Evolutionary conservation across 2,888 invertebrate genomes (phyloP).

Genomic region (Lasioglossum zephyrum): DNA sequence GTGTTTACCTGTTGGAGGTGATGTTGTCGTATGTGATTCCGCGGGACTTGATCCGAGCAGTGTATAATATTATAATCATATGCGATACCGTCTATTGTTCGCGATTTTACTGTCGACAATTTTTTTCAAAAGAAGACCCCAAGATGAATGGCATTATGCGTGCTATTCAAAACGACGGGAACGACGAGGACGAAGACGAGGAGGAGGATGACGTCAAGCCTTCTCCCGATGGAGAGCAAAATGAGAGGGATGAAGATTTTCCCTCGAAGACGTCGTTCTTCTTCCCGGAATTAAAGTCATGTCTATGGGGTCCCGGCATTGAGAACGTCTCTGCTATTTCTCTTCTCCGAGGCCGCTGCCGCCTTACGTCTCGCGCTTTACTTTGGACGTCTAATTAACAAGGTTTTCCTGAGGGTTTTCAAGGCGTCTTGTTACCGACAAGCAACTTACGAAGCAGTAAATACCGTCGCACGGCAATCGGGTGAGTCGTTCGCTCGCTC

Average conservation of each 20-base stretch:
- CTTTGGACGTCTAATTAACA: constrained; percentile 70
- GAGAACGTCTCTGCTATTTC: constrained; percentile 59
- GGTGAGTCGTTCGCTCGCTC: background rate
- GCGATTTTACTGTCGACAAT: constrained; percentile 37
- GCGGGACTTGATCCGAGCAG: background rate
- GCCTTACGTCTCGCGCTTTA: constrained; percentile 60
- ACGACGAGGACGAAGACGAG: background rate
- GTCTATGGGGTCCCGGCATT: constrained; percentile 58
- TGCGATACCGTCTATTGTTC: constrained; percentile 29
- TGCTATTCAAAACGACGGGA: constrained; percentile 42
- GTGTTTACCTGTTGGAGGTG: background rate
- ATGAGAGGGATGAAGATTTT: constrained; percentile 16
- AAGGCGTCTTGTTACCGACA: constrained; percentile 47
- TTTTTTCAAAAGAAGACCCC: constrained; percentile 31
- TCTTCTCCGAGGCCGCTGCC: constrained; percentile 26
- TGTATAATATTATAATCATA: constrained; percentile 8
- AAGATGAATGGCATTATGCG: constrained; percentile 47
- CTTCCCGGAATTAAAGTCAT: constrained; percentile 57
- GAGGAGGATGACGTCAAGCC: background rate
- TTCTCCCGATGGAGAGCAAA: constrained; percentile 11
- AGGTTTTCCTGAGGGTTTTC: constrained; percentile 61
- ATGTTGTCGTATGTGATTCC: background rate
- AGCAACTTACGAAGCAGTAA: constrained; percentile 47
- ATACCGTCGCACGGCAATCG: constrained; percentile 48
- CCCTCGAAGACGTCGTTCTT: constrained; percentile 54